Conservation (phyloP, 1,140 invertebrate genomes). For the Tribolium castaneum region DNA sequence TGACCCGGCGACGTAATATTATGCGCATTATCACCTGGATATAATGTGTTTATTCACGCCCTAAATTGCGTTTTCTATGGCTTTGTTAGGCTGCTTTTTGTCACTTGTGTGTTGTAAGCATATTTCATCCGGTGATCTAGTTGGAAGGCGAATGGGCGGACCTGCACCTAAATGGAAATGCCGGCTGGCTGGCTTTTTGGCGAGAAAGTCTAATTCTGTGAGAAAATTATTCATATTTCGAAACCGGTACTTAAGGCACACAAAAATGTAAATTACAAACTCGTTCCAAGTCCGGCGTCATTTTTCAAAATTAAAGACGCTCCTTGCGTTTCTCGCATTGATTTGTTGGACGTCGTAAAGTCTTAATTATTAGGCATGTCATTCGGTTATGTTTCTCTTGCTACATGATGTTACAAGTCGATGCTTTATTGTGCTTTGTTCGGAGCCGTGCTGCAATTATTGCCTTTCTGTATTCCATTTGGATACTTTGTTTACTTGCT, state of each 20-base stretch:
- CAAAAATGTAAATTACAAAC: neutral
- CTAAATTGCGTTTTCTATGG: constrained; percentile 7
- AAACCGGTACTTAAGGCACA: neutral
- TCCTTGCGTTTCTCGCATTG: neutral
- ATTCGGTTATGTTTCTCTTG: neutral
- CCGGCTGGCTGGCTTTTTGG: neutral
- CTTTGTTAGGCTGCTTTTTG: constrained; percentile 13
- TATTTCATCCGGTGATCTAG: constrained; percentile 7
- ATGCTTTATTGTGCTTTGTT: neutral
- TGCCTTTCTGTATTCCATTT: neutral
- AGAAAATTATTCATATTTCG: neutral
- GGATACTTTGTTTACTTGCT: neutral
- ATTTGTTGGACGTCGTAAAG: neutral
- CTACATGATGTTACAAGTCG: neutral
- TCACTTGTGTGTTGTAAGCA: neutral
- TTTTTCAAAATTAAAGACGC: neutral
- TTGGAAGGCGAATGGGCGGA: neutral
- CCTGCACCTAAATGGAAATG: neutral
- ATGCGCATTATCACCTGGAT: constrained; percentile 28
- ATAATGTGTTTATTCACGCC: constrained; percentile 28
- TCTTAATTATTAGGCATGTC: neutral
- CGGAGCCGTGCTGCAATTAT: neutral
- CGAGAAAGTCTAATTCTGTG: neutral
- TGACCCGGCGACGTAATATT: constrained; percentile 3
- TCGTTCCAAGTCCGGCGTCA: neutral